Conservation (phyloP, 2,797 vertebrate genomes). For the Fistularia commersonii region DNA sequence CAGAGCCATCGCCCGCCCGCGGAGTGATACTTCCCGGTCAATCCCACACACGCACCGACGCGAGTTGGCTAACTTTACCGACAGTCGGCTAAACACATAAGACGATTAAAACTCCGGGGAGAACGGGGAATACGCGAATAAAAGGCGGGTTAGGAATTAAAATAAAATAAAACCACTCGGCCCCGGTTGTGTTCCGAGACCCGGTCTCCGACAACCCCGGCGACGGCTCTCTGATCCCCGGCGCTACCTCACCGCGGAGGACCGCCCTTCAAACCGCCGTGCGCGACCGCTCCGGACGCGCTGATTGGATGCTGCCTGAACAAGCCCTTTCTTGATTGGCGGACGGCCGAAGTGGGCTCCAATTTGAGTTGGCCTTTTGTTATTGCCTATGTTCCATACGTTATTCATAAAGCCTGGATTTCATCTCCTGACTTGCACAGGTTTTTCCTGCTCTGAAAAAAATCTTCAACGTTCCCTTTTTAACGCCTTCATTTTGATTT, state of each 20-base stretch:
- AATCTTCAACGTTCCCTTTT: too few relatives aligned
- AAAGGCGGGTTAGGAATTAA: too few relatives aligned
- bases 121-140: too few relatives aligned
- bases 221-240: fast-evolving
- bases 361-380: slow-evolving; percentile 79
- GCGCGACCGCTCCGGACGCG: slow-evolving; percentile 18
- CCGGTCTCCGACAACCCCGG: too few relatives aligned
- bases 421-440: background rate
- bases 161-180: too few relatives aligned
- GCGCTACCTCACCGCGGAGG: background rate
- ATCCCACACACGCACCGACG: slow-evolving; percentile 8
- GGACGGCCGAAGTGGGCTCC: slow-evolving; percentile 24
- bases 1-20: slow-evolving; percentile 51
- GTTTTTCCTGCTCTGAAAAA: too few relatives aligned
- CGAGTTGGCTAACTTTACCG: slow-evolving; percentile 3
- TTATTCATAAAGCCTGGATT: slow-evolving; percentile 61
- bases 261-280: slow-evolving; percentile 69
- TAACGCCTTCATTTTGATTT: too few relatives aligned
- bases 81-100: too few relatives aligned
- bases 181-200: too few relatives aligned
- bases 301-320: slow-evolving; percentile 64
- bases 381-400: slow-evolving; percentile 62
- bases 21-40: too few relatives aligned
- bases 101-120: background rate
- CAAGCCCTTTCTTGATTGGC: slow-evolving; percentile 66